Base-by-base conservation (phyloP, 2,888 invertebrate species). In the Platycheirus albimanus region DNA sequence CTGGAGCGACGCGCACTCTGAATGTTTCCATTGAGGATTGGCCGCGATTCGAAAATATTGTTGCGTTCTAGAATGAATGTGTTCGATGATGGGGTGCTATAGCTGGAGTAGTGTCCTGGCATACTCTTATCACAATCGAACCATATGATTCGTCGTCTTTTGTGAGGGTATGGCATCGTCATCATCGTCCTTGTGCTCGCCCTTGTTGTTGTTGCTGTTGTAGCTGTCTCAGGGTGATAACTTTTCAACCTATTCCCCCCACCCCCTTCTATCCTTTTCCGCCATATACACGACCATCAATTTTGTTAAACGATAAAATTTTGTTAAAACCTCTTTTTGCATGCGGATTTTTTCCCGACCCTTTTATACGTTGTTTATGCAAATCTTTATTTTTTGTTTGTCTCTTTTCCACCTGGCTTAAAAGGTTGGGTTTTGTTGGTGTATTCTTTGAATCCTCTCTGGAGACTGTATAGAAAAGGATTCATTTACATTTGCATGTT, bases 21-120 rank as follows among this genome's bases (percentile, higher is more conserved):
- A 71, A 76, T 67, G 41, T 63, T 61, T 71, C 76, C 71, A 47
- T 63, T 66, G 71, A 63, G 81, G 61, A 72, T 77, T 71, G 63
- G 45, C 41, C 51, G 33, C 49, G 30, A 67, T 67, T 76, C 20
- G 64, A 51, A 56, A 70, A 69, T 69, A 64, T 56, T 72, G 69
- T 41, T 67, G 36, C 36, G 15, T 36, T 17, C 49, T 15, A 1
- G 17, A 41, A 63, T 63, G 67, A 69, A 61, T 63, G 43, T 63
- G 52, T 30, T 58, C 17, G 28, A 43, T 33, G 36, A 19, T n/a
- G 52, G 61, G 38, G 3, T 15, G 45, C 5, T n/a, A n/a, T n/a
- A n/a, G 20, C 1, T 13, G 30, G 28, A n/a, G n/a, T 8, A 41
- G 24, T 54, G 33, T 15, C n/a, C 49, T 49, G 28, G 54, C 19